These are phyloP conservation scores for Zaprionus obscuricornis DNA, from an alignment of 2,888 invertebrate genomes.

Conservation along the genomic window DNA sequence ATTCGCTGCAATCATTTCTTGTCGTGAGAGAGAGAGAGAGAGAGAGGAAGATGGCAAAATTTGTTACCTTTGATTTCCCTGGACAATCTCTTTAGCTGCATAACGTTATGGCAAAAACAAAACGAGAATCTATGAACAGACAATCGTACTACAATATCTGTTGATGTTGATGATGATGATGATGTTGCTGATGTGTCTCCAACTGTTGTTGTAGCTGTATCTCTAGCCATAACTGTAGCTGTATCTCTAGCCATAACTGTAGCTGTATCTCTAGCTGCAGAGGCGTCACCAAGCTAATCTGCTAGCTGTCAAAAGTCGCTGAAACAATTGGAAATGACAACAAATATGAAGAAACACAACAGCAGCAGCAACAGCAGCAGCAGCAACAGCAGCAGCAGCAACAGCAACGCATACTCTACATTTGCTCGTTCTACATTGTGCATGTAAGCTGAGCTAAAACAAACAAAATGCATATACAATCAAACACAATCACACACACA, in stretches of 20 bases:
- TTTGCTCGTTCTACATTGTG: constrained; percentile 26
- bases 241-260: neutral
- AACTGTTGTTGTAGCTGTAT: constrained; percentile 13
- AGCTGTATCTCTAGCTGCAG: constrained; percentile 32
- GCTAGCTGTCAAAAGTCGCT: constrained; percentile 70
- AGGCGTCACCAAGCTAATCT: constrained; percentile 71
- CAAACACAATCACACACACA: constrained; percentile 47
- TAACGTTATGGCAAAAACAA: too few species aligned
- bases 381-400: too few species aligned
- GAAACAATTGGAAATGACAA: constrained; percentile 75
- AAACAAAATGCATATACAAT: too few species aligned
- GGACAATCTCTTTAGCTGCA: constrained; percentile 42
- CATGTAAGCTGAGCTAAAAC: constrained; percentile 38
- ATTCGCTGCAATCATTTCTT: constrained; percentile 12
- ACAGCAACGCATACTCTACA: too few species aligned
- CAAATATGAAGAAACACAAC: constrained; percentile 64
- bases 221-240: constrained; percentile 14
- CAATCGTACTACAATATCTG: too few species aligned
- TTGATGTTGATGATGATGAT: too few species aligned
- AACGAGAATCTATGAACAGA: too few species aligned
- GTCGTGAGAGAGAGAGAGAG: too few species aligned
- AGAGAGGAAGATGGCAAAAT: too few species aligned
- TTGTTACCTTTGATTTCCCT: constrained; percentile 57
- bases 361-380: too few species aligned
- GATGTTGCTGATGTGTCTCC: neutral